Percentiles rank a stretch among this genome's conserved stretches.
Evolutionary conservation across 1,140 invertebrate species (phyloP).

Genomic region (Ceratosolen solmsi): DNA sequence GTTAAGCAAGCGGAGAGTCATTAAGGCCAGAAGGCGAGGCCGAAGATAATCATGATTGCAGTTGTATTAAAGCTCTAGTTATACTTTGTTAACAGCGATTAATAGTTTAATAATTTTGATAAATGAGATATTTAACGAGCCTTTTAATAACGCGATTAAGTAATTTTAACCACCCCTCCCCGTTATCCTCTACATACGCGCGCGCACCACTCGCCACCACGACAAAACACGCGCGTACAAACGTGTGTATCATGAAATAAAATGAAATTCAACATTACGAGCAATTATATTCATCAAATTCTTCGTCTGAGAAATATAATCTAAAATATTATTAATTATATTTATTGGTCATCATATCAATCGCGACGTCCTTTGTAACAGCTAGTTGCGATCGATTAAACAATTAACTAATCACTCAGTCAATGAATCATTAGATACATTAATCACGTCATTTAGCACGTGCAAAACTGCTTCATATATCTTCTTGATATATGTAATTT

Average conservation of each 20-base stretch:
- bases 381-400: slow-evolving; percentile 22
- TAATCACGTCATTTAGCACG: neutral
- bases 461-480: neutral
- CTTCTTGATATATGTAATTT: neutral
- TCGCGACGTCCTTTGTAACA: neutral
- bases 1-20: slow-evolving; percentile 22
- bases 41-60: slow-evolving; percentile 14
- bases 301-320: neutral
- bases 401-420: slow-evolving; percentile 21
- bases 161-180: no score
- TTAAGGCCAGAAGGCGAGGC: slow-evolving; percentile 20
- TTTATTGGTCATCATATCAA: neutral
- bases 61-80: slow-evolving; percentile 15
- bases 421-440: slow-evolving; percentile 24
- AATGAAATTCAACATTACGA: no score
- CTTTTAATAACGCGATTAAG: neutral
- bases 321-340: neutral
- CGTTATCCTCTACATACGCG: no score
- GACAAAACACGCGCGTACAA: no score
- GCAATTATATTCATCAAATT: neutral
- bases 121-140: neutral
- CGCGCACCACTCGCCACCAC: no score
- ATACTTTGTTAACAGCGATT: slow-evolving; percentile 24
- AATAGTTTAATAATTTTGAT: slow-evolving; percentile 12
- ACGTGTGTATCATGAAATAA: no score